Conservation (phyloP, 2,797 vertebrate genomes). For the Glossophaga mutica region DNA sequence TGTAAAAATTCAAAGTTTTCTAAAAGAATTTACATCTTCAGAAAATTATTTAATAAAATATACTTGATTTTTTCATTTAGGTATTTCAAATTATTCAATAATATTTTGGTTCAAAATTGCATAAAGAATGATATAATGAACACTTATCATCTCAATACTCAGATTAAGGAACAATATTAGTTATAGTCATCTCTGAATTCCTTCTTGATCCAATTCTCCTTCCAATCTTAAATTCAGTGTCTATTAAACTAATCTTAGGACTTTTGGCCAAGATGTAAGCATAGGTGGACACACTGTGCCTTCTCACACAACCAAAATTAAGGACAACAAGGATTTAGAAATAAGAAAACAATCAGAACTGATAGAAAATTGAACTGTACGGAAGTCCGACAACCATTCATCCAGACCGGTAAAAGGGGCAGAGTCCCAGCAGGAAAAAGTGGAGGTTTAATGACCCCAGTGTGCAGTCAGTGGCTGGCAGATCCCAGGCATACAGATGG, state of each 20-base stretch:
- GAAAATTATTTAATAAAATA: background rate
- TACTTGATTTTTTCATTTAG: background rate
- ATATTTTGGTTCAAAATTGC: background rate
- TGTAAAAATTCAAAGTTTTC: background rate
- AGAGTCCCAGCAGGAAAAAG: too few relatives aligned
- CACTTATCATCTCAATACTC: background rate
- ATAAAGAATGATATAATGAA: background rate
- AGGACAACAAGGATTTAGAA: too few relatives aligned
- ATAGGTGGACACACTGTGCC: too few relatives aligned
- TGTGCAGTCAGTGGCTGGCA: too few relatives aligned
- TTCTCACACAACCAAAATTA: too few relatives aligned
- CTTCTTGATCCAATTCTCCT: background rate
- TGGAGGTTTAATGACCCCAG: too few relatives aligned
- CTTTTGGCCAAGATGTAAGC: too few relatives aligned
- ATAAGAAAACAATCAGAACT: too few relatives aligned
- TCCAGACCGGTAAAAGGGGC: too few relatives aligned
- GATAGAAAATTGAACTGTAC: too few relatives aligned
- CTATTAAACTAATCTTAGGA: background rate
- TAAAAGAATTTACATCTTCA: constrained; percentile 46
- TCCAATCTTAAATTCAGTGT: background rate
- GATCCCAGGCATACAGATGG: too few relatives aligned
- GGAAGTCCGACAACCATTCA: too few relatives aligned
- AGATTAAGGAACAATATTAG: background rate
- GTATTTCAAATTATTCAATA: background rate
- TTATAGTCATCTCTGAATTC: background rate